phyloP scores from a whole-genome alignment of 1,140 invertebrate genomes.

The Bombus balteatus region DNA sequence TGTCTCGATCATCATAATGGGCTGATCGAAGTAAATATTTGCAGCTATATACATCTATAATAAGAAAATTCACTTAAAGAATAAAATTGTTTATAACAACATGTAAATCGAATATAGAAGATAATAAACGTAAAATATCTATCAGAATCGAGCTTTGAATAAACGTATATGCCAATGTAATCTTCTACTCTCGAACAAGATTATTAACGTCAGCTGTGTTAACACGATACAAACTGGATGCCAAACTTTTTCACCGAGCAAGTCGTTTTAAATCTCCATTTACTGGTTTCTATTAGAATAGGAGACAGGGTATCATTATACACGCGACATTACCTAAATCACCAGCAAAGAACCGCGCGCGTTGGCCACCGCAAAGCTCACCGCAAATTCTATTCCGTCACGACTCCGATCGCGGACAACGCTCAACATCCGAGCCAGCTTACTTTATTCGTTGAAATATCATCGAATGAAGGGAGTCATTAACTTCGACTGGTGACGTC shows the following conservation, averaged over 20 bases:
- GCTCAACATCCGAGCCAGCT: neutral
- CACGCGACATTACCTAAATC: neutral
- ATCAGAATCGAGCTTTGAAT: neutral
- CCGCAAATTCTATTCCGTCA: neutral
- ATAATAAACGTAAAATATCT: neutral
- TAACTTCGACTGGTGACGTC: neutral
- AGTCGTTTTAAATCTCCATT: neutral
- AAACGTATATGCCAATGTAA: neutral
- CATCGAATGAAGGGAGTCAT: constrained; percentile 10
- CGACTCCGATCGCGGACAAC: neutral
- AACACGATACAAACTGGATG: neutral
- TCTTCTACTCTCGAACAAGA: neutral
- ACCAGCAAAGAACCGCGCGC: neutral
- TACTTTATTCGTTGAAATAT: neutral
- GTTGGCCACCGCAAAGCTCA: constrained; percentile 1
- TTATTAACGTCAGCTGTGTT: neutral
- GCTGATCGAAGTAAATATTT: no score
- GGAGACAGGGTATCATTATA: neutral
- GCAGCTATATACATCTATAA: no score
- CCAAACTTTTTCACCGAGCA: neutral
- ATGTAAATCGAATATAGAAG: neutral
- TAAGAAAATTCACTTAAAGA: no score
- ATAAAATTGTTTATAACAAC: neutral
- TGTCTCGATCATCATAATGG: no score
- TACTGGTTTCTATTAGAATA: neutral